Evolutionary conservation across 53 echinoderm and acorn worm species (phyloP).

Genomic region (Zoroaster sp.): DNA sequence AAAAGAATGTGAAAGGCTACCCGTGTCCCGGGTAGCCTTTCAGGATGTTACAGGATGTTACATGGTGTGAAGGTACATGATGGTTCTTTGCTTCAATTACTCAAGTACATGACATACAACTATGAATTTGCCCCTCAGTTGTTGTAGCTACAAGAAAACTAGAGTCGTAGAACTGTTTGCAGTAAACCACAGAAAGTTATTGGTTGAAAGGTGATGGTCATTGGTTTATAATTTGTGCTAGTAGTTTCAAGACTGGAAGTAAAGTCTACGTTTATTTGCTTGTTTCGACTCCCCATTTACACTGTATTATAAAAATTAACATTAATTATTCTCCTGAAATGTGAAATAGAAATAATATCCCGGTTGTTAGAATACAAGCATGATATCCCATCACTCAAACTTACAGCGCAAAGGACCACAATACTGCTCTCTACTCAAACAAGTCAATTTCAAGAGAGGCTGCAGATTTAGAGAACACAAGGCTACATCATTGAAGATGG

Average conservation of each 20-base stretch:
- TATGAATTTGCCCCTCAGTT: neutral
- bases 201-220: neutral
- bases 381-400: neutral
- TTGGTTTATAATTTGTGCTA: neutral
- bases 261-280: no score
- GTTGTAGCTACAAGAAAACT: neutral
- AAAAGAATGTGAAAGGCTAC: neutral
- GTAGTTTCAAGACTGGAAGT: neutral
- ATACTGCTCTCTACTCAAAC: neutral
- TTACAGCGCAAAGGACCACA: constrained; percentile 9
- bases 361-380: neutral
- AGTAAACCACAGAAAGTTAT: neutral
- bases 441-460: neutral
- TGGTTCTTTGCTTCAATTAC: no score
- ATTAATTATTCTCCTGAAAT: neutral
- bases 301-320: neutral
- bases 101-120: neutral
- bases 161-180: neutral
- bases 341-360: neutral
- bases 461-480: neutral
- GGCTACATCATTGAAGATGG: neutral
- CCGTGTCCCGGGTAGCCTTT: neutral
- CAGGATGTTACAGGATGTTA: neutral
- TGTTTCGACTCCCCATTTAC: neutral
- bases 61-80: neutral